Conservation (phyloP, 2,888 invertebrate species). For the Tribolium freemani region DNA sequence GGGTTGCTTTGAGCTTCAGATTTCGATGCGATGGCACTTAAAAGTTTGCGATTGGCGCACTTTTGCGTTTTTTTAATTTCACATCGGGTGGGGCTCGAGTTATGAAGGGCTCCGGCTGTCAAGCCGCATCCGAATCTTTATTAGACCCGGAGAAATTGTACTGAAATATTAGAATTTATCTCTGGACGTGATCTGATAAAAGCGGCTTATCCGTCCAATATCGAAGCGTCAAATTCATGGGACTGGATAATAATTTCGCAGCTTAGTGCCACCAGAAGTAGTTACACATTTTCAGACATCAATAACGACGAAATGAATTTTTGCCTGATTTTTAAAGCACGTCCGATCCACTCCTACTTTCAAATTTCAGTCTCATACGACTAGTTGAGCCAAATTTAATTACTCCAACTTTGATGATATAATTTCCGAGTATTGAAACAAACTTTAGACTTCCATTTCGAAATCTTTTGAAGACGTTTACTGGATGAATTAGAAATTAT, state of each 20-base stretch:
- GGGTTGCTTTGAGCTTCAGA: constrained; percentile 1
- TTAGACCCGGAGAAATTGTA: constrained; percentile 28
- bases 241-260: constrained; percentile 38
- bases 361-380: not conserved
- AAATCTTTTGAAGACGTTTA: not conserved
- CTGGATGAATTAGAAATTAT: constrained; percentile 10
- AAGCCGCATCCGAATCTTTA: constrained; percentile 23
- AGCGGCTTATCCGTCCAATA: constrained; percentile 37
- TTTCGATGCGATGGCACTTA: constrained; percentile 29
- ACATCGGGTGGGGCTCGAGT: not conserved
- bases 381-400: constrained; percentile 3
- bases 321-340: not conserved
- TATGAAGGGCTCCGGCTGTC: constrained; percentile 10
- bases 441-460: not conserved
- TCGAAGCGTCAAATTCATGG: constrained; percentile 35
- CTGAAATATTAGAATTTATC: constrained; percentile 42
- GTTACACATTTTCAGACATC: constrained; percentile 30
- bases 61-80: constrained; percentile 22
- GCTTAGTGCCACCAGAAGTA: constrained; percentile 29
- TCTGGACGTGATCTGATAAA: constrained; percentile 42
- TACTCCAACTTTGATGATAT: constrained; percentile 4
- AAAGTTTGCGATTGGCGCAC: constrained; percentile 24
- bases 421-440: constrained; percentile 1
- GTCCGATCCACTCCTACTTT: not conserved
- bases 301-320: constrained; percentile 6